Base-by-base conservation (phyloP, 1,140 invertebrate species). In the Tyrophagus putrescentiae region DNA sequence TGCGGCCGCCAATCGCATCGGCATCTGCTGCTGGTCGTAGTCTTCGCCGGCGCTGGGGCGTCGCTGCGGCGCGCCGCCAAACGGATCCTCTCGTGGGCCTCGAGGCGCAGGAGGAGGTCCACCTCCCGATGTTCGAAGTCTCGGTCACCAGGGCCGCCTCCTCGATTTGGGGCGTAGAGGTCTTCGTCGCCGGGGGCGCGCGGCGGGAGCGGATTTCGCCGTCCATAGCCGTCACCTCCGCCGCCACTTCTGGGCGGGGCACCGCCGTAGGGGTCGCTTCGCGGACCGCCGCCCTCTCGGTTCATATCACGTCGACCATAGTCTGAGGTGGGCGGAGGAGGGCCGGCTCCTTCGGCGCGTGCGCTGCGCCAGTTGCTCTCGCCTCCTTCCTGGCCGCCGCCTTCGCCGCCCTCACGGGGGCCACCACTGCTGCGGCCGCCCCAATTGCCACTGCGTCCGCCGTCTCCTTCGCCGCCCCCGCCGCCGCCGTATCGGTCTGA, bases 381-480 rank as follows among this genome's bases (percentile, higher is more conserved):
- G 3, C 44, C 60, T 18, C 29, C 57, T 18, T 4, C 18, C 3
- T 41, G 25, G 21, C 44, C 52, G 42, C 45, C 56, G 44, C 48
- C 56, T 27, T 60, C 48, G 9, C 31, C 52, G 29, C 57, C 23
- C 13, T 54, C 28, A 5, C 70, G 68, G 59, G 73, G 75, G 64
- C 71, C 70, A 60, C 70, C 69, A 18, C 64, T 67, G 50, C 65
- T 34, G 57, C 67, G 65, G 58, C 70, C 68, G 29, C 73, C 72
- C 23, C 71, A 64, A 61, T 70, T 67, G 53, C 73, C 73, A 60
- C 72, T 71, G 61, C 73, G 59, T 32, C 68, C 68, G 13, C 70
- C 70, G 33, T 60, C 34, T 31, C 63, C 33, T 48, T 57, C 60
- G 11, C 64, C 64, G 53, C 68, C 70, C 28, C 69, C 18, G 39